Evolutionary conservation across 1,140 invertebrate genomes (phyloP), one percentile per base, ranked within the genome.

Genomic region (Pomacea maculata): DNA sequence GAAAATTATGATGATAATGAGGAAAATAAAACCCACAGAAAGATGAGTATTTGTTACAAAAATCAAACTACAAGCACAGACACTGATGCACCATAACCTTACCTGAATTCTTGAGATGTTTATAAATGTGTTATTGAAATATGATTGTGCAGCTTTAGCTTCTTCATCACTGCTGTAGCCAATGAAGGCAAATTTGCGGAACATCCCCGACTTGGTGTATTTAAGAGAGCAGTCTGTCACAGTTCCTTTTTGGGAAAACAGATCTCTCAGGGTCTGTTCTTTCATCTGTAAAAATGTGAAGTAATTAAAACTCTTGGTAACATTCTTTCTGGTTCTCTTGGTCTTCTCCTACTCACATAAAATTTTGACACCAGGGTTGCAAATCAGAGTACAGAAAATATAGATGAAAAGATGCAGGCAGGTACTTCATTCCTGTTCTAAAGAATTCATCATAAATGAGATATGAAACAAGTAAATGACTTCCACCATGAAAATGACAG

Each of bases 161-260:
- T 97, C 94, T 81, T 95, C 93, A 86, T 95, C 95, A 75, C 92
- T 94, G 89, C 95, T 94, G 89, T 94, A 99, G 21, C 98, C 98
- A 86, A 99, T 92, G 89, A 99, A 99, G 25, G 94, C 96, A 93
- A 99, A 99, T 86, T 95, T 94, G 85, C 97, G 93, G 91, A 99
- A 99, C 88, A 95, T 94, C 17, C 97, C 97, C 92, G 97, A 94
- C 86, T 95, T 94, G 0, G 96, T 97, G 87, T 95, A 98, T 90
- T 98, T 99, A 7, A 99, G 90, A 87, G 97, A 95, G 25, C 98
- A 93, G 92, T 99, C 97, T 4, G 97, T 99, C 12, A 99, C 94
- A 79, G 94, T 92, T 45, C 97, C 97, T 89, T 96, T 95, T 84
- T 94, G 86, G 29, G 75, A 78, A 91, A 99, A 98, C 68, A 96